Conservation (phyloP, 2,113 vertebrate species). For the Colinus virginianus region DNA sequence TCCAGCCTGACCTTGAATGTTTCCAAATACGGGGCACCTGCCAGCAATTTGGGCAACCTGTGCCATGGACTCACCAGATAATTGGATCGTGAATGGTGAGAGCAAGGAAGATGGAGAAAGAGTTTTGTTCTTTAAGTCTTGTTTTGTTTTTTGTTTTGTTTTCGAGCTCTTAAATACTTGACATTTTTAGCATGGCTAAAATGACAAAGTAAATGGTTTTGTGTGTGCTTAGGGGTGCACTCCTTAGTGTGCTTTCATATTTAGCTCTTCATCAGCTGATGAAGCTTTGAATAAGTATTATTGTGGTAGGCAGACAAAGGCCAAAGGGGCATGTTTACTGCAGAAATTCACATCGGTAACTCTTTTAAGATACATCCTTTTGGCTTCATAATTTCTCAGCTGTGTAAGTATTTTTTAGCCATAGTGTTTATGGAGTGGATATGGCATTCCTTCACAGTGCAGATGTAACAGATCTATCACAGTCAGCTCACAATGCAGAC, state of each 20-base stretch:
- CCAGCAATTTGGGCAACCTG: too few relatives aligned
- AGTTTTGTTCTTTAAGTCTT: neutral
- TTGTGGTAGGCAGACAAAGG: neutral
- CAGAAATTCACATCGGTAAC: neutral
- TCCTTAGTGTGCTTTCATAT: neutral
- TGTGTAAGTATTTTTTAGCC: neutral
- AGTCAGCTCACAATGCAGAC: neutral
- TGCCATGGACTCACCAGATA: neutral
- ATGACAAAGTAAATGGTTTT: neutral
- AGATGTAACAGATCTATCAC: neutral
- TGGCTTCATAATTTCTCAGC: neutral
- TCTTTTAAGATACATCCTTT: constrained; percentile 8
- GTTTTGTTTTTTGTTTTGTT: neutral
- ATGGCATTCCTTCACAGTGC: neutral
- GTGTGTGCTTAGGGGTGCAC: neutral
- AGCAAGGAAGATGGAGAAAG: neutral
- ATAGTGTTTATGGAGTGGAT: neutral
- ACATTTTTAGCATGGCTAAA: neutral
- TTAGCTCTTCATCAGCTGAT: neutral
- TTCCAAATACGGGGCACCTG: too few relatives aligned
- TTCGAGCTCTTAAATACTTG: neutral
- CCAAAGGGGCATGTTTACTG: neutral
- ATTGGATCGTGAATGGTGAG: neutral
- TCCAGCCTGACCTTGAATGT: too few relatives aligned
- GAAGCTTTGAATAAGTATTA: neutral